Evolutionary conservation across 2,113 vertebrate species (phyloP).

Genomic region (Grallaria varia): DNA sequence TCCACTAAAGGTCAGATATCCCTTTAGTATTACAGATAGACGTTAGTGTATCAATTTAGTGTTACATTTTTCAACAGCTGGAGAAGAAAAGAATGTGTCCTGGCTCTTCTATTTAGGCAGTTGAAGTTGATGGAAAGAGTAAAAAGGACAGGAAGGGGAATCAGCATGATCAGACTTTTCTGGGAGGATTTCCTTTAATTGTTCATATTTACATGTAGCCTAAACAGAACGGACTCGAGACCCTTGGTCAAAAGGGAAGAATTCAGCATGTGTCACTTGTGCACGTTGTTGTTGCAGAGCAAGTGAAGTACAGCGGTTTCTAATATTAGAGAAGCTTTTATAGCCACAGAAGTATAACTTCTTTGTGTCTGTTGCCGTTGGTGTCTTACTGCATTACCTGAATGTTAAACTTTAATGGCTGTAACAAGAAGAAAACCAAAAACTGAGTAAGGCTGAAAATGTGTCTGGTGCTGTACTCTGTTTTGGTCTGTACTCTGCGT

Average conservation of each 20-base stretch:
- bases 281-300: neutral
- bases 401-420: neutral
- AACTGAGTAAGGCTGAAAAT: neutral
- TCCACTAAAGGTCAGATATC: neutral
- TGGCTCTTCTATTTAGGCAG: neutral
- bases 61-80: neutral
- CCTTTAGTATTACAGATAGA: neutral
- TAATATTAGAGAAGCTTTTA: neutral
- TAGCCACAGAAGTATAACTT: neutral
- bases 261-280: rapidly evolving
- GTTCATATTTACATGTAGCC: neutral
- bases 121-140: neutral
- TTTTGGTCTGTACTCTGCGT: neutral
- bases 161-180: neutral
- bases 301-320: neutral
- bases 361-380: neutral
- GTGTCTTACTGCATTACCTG: neutral
- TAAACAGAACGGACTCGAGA: neutral
- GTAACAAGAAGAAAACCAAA: neutral
- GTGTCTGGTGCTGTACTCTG: neutral
- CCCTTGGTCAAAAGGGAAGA: neutral
- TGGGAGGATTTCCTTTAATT: neutral
- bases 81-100: neutral
- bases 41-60: neutral
- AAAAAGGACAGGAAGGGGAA: neutral